These are phyloP conservation scores for Dorcus parallelipipedus DNA, from an alignment of 2,888 invertebrate species.

Conservation along the genomic window DNA sequence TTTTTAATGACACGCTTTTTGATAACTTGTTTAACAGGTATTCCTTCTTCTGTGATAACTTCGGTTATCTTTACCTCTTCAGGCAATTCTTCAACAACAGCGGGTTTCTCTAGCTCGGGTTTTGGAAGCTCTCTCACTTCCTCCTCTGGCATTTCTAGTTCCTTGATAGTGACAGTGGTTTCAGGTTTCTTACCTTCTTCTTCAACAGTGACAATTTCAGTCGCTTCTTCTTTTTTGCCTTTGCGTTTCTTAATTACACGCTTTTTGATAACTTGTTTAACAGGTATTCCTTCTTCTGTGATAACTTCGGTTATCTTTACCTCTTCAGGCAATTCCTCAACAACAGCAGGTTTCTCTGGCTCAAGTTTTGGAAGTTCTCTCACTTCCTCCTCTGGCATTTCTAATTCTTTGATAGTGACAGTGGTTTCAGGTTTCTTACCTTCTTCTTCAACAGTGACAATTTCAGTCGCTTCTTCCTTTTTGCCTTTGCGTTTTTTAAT, in stretches of 20 bases:
- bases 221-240: conserved; percentile 42
- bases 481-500: conserved; percentile 37
- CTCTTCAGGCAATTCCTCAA: conserved; percentile 38
- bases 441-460: conserved; percentile 43
- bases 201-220: conserved; percentile 40
- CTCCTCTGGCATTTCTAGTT: conserved; percentile 24
- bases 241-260: conserved; percentile 35
- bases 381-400: conserved; percentile 24
- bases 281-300: conserved; percentile 34
- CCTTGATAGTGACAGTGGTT: conserved; percentile 31
- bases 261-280: conserved; percentile 24
- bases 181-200: conserved; percentile 29
- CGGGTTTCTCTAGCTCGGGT: conserved; percentile 33
- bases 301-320: conserved; percentile 34
- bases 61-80: conserved; percentile 26
- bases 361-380: conserved; percentile 17
- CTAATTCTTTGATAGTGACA: conserved; percentile 29
- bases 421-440: conserved; percentile 31
- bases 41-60: conserved; percentile 20
- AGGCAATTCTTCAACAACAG: conserved; percentile 20
- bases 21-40: conserved; percentile 25
- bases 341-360: conserved; percentile 13
- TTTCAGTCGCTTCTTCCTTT: conserved; percentile 47
- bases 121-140: conserved; percentile 38
- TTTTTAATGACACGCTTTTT: conserved; percentile 45